Base-by-base conservation (phyloP, 2,113 vertebrate species). In the Myrmecophaga tridactyla region DNA sequence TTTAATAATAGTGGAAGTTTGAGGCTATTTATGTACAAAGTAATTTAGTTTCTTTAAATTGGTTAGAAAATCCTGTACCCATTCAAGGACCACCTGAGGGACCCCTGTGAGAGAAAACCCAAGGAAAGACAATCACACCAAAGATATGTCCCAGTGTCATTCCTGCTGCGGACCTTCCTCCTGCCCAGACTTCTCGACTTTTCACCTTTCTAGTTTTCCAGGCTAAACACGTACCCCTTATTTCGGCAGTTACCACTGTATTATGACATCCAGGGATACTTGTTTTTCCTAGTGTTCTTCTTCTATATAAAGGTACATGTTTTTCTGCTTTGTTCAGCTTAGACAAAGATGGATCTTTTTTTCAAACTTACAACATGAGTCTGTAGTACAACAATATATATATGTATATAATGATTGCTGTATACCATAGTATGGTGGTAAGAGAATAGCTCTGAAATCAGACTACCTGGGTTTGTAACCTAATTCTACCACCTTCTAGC, bases 11-110 rank as follows among this genome's bases (percentile, higher is more conserved):
- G 63, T 73, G 92, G 60, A 95, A 88, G 29, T 92, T 70, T 96
- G 89, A 93, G 62, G 58, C 23, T 92, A 95, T 94, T 90, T 92
- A 94, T 43, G 29, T 86, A 75, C 56, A 75, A 29, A 31, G 21
- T 94, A 95, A 96, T 97, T 97, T 92, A 82, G 56, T 90, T 34
- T 82, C 86, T 56, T 72, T 88, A 78, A 92, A 20, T 63, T 86
- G 36, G 17, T 69, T 63, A 90, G 23, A 77, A 72, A 89, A 92
- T 58, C 83, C 11, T 81, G 85, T 51, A 93, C 25, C 18, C 18
- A 86, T 72, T 94, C 31, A 65, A 95, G 41, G 14, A 60, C 72
- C 43, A 94, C 43, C 18, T 36, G 43, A 96, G 13, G 31, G 34
- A 63, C 29, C 92, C 34, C 46, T 90, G 41, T 60, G 51, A 81